Conservation (phyloP, 92 coral and sea anemone species). For the Hydrozoanthus gracilis region DNA sequence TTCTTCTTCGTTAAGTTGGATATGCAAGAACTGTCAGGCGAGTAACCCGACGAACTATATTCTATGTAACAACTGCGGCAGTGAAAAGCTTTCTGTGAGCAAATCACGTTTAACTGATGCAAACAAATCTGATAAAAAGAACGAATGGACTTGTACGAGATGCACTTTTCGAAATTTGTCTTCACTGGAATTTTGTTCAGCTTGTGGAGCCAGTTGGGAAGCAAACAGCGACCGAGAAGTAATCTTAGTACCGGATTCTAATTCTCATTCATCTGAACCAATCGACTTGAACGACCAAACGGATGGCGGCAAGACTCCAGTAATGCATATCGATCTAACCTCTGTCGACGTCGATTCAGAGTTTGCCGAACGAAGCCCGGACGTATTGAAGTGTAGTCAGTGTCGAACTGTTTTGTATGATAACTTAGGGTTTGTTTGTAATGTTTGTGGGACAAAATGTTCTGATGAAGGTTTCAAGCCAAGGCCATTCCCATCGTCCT, state of each 20-base stretch:
- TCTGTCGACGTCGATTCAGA: conserved; percentile 68
- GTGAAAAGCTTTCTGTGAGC: conserved; percentile 31
- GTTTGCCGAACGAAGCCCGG: conserved; percentile 74
- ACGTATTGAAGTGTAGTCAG: conserved; percentile 83
- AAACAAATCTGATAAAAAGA: neutral
- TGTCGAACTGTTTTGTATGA: conserved; percentile 93
- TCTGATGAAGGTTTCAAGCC: conserved; percentile 95
- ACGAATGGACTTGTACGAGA: conserved; percentile 79
- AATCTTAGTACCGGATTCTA: conserved; percentile 43
- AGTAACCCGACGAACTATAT: conserved; percentile 47
- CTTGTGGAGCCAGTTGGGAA: conserved; percentile 77
- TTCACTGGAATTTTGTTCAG: conserved; percentile 59
- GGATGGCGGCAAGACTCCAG: conserved; percentile 45
- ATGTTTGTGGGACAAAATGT: conserved; percentile 87
- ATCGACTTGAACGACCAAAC: neutral
- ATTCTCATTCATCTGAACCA: conserved; percentile 7
- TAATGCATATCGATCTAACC: conserved; percentile 55
- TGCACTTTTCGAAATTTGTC: conserved; percentile 76
- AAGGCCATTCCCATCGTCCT: conserved; percentile 94
- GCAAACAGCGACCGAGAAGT: conserved; percentile 17
- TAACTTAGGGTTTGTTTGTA: conserved; percentile 74
- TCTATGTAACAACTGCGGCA: conserved; percentile 55
- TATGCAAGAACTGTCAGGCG: conserved; percentile 47
- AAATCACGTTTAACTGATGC: conserved; percentile 14
- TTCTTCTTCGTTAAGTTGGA: conserved; percentile 30